Base-by-base conservation (phyloP, 2,888 invertebrate genomes). In the Andrena hattorfiana region DNA sequence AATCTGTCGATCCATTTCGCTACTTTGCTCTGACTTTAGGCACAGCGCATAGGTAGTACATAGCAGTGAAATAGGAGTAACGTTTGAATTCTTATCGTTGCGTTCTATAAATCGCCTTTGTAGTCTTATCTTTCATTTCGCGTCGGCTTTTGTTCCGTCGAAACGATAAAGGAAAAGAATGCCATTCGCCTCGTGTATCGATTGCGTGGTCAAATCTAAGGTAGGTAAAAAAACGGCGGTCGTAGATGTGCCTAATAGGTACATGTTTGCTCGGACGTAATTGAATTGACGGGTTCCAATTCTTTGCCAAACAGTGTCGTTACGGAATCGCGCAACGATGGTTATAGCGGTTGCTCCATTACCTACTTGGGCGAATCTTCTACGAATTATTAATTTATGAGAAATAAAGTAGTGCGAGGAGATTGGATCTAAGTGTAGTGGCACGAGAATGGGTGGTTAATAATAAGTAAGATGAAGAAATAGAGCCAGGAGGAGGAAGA, bases 1-100 rank as follows among this genome's bases (percentile, higher is more conserved):
- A 91, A 90, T 91, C 90, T 91, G 89, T 89, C 84, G 77, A 78
- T 66, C 49, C 32, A 32, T 60, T 71, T 66, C 28, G 85, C 79
- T 51, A 51, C 51, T 51, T 51, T 51, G 51, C 51, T 20, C 51
- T 20, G 51, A 20, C 51, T 20, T 51, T 42, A 16, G 42, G 42
- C 16, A 42, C 42, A 16, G 13, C 16, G 13, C 42, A 42, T 16
- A 42, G 42, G 16, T 42, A 42, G 16, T 42, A 42, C 42, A 42
- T 5, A 42, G 4, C 42, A 42, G 42, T 42, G 13, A 42, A 42
- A 42, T 42, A 13, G 42, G 42, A 42, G 42, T 42, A 13, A 42
- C 42, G 42, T 42, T 42, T 16, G 4, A 42, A 42, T 42, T 16
- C 16, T 42, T 42, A 42, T 42, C 42, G 42, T 42, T 42, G 13